Percentiles rank a stretch among this genome's conserved stretches.
phyloP scores from a whole-genome alignment of 2,797 vertebrate species.

The Cyprinella venusta region DNA sequence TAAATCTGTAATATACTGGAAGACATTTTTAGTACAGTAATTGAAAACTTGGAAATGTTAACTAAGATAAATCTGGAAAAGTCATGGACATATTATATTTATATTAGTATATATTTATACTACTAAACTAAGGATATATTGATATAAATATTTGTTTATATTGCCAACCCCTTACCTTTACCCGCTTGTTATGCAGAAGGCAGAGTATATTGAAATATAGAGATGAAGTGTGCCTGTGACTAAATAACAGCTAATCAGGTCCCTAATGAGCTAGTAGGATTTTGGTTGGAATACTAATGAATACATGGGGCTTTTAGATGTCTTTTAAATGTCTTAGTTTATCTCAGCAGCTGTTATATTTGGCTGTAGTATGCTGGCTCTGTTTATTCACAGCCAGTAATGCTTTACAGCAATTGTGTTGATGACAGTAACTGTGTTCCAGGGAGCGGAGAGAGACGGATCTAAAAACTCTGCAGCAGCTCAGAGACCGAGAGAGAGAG shows the following conservation, averaged over 20 bases:
- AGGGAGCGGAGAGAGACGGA: constrained; percentile 63
- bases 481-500: constrained; percentile 54
- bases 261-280: not conserved
- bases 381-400: constrained; percentile 15
- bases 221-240: constrained; percentile 8
- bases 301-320: constrained; percentile 12
- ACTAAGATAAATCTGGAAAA: not conserved
- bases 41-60: too few species aligned
- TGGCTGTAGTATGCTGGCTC: not conserved
- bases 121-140: not conserved
- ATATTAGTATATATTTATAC: not conserved
- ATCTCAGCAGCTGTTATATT: constrained; percentile 22
- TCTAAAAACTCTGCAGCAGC: constrained; percentile 44
- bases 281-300: constrained; percentile 22
- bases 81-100: not conserved
- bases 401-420: constrained; percentile 25
- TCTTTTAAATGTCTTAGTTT: constrained; percentile 11
- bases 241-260: constrained; percentile 17
- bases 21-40: not conserved
- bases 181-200: not conserved
- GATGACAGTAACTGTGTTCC: constrained; percentile 26
- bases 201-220: not conserved
- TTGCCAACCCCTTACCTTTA: not conserved
- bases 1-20: not conserved
- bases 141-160: not conserved